Evolutionary conservation across 2,113 vertebrate species (phyloP).

Genomic region (Muscicapa adusta): DNA sequence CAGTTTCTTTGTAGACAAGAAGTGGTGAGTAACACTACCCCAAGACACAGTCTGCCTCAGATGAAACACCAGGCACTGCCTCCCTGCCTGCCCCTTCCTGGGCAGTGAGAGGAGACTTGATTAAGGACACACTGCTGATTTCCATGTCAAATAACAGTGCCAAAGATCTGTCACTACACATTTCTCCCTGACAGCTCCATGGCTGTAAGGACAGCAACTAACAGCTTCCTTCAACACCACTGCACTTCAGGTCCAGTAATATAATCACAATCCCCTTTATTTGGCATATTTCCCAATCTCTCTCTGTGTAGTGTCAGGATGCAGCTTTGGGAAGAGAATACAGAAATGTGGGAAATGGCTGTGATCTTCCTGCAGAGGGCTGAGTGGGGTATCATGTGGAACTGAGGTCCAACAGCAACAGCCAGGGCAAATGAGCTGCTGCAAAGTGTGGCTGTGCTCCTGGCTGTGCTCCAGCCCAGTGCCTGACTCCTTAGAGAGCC

Average conservation of each 20-base stretch:
- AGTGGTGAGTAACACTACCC: neutral
- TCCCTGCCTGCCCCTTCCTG: neutral
- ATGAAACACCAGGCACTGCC: neutral
- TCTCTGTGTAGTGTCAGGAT: fast-evolving
- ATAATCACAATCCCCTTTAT: neutral
- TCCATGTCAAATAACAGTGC: neutral
- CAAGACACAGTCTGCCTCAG: neutral
- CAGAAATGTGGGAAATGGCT: neutral
- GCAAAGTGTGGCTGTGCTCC: neutral
- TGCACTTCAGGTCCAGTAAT: neutral
- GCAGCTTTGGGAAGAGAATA: neutral
- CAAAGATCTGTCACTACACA: neutral
- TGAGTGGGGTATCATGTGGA: neutral
- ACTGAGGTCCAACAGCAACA: neutral
- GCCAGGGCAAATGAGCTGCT: neutral
- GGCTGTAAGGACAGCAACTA: neutral
- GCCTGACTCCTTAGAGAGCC: neutral
- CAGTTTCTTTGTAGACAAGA: neutral
- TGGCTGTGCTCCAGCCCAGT: neutral
- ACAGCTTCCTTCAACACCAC: neutral
- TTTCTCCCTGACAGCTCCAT: neutral
- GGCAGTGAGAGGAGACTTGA: neutral
- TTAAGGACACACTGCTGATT: neutral
- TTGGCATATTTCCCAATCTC: neutral
- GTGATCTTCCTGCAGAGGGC: neutral